phyloP scores from a whole-genome alignment of 2,797 vertebrate species.

The Siniperca undulata region DNA sequence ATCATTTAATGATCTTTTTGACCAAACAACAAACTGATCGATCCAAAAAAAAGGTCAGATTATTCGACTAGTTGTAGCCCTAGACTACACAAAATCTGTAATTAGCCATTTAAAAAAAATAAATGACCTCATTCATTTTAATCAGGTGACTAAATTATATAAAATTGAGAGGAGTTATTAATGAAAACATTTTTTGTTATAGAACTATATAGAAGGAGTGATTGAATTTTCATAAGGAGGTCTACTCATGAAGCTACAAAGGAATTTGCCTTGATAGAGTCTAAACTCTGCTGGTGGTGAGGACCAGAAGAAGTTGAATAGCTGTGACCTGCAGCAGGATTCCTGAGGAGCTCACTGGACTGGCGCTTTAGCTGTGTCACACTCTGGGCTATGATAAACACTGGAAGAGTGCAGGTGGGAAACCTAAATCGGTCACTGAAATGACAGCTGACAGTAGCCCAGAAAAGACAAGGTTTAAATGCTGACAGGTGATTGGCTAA shows the following conservation, averaged over 20 bases:
- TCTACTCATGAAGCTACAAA: neutral
- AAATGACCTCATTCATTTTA: neutral
- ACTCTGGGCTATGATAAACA: conserved; percentile 1
- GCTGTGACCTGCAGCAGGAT: neutral
- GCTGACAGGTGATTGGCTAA: conserved; percentile 4
- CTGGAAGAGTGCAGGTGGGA: neutral
- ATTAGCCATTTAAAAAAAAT: neutral
- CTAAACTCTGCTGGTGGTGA: neutral
- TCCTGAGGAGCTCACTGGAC: neutral
- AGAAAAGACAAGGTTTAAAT: neutral
- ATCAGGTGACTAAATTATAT: neutral
- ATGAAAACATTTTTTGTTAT: neutral
- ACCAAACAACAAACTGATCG: neutral
- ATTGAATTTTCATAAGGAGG: neutral
- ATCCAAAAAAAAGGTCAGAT: neutral
- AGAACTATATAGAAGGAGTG: neutral
- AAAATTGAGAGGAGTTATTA: too few species aligned
- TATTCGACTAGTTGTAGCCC: too few species aligned
- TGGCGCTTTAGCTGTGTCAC: neutral
- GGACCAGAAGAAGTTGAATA: neutral
- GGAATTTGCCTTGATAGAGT: neutral
- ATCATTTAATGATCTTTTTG: neutral
- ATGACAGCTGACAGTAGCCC: conserved; percentile 15
- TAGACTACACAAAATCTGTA: neutral
- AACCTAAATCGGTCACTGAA: conserved; percentile 3